Conservation (phyloP, 2,113 vertebrate genomes). For the Myanophis thanlyinensis region DNA sequence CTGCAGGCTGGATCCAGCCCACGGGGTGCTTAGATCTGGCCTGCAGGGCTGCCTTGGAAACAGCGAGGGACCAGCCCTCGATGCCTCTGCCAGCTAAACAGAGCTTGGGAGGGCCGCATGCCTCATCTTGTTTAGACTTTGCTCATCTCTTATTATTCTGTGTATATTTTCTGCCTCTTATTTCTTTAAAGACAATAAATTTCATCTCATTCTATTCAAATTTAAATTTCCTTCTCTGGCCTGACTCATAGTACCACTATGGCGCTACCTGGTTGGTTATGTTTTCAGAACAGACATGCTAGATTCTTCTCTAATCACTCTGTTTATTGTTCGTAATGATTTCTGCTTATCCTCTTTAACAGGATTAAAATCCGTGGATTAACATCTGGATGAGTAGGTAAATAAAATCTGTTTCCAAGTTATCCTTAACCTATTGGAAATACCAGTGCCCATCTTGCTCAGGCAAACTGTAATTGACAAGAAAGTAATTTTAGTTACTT, state of each 20-base stretch:
- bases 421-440: background rate
- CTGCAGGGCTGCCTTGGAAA: too few species aligned
- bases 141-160: conserved; percentile 35
- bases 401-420: conserved; percentile 34
- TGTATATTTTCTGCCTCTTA: conserved; percentile 55
- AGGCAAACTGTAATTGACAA: background rate
- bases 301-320: conserved; percentile 31
- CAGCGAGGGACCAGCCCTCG: too few species aligned
- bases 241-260: conserved; percentile 57
- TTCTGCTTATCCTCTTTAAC: conserved; percentile 54
- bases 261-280: conserved; percentile 66
- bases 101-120: too few species aligned
- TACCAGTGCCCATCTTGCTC: background rate
- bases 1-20: too few species aligned
- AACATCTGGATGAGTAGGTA: conserved; percentile 57
- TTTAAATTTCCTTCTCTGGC: conserved; percentile 63
- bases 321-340: conserved; percentile 42
- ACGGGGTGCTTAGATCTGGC: too few species aligned
- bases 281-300: conserved; percentile 49
- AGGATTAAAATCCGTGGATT: conserved; percentile 54
- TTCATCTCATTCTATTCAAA: conserved; percentile 60
- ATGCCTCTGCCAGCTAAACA: too few species aligned
- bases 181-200: conserved; percentile 48
- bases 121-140: background rate
- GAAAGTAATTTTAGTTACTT: background rate